Conservation (phyloP, 2,113 vertebrate species). For the Pangasianodon hypophthalmus region DNA sequence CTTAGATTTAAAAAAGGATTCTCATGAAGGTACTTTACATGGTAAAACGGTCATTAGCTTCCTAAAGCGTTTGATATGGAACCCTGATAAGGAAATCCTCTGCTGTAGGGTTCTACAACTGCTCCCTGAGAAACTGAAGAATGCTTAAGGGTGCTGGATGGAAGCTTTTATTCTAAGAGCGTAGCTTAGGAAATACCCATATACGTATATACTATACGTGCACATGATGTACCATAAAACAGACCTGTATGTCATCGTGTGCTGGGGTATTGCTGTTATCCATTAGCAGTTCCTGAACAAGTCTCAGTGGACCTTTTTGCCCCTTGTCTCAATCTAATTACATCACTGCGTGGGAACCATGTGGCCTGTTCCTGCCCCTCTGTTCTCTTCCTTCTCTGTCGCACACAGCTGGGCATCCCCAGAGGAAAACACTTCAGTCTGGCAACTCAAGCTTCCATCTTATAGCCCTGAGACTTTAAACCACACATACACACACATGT, state of each 20-base stretch:
- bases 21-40: background rate
- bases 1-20: background rate
- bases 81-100: background rate
- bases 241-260: conserved; percentile 54
- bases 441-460: conserved; percentile 26
- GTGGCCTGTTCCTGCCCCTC: conserved; percentile 67
- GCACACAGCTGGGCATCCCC: conserved; percentile 55
- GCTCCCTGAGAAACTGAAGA: background rate
- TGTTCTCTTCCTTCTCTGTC: conserved; percentile 63
- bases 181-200: background rate
- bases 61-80: background rate
- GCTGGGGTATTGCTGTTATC: conserved; percentile 50
- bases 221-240: conserved; percentile 54
- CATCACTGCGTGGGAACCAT: conserved; percentile 71
- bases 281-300: conserved; percentile 53
- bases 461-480: conserved; percentile 5
- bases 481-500: background rate
- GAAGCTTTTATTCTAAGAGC: background rate
- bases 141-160: background rate
- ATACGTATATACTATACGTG: background rate
- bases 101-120: background rate
- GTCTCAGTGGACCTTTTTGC: conserved; percentile 52
- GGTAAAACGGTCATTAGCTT: background rate
- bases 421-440: conserved; percentile 61
- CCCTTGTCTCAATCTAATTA: conserved; percentile 58